phyloP scores from a whole-genome alignment of 2,888 invertebrate species.

The Ormyrus pomaceus region DNA sequence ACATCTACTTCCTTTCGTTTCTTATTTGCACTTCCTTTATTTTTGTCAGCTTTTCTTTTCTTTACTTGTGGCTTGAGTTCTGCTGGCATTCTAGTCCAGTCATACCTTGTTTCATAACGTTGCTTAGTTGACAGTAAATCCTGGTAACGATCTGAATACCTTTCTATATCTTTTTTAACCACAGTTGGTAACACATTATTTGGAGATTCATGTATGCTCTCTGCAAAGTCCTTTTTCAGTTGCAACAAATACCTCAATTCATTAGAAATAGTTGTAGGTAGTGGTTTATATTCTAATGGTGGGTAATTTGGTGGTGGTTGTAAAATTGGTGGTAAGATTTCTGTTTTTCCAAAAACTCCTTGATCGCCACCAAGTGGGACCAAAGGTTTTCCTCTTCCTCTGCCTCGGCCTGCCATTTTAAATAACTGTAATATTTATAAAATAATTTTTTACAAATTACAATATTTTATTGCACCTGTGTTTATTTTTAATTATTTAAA shows the following conservation, averaged over 20 bases:
- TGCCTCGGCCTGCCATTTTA: conserved; percentile 72
- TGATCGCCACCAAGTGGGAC: conserved; percentile 73
- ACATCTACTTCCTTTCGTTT: conserved; percentile 66
- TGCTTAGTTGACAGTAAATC: conserved; percentile 63
- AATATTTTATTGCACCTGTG: neutral
- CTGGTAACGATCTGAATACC: conserved; percentile 71
- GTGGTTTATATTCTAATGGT: conserved; percentile 75
- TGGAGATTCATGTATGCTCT: conserved; percentile 83
- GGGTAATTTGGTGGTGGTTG: conserved; percentile 76
- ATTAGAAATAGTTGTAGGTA: conserved; percentile 70
- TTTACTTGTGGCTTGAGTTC: conserved; percentile 65
- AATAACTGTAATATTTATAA: conserved; percentile 23
- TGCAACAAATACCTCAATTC: conserved; percentile 84
- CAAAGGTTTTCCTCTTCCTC: conserved; percentile 70
- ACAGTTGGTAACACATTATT: conserved; percentile 75
- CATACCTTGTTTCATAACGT: conserved; percentile 65
- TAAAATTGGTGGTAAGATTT: conserved; percentile 71
- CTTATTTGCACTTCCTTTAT: conserved; percentile 49
- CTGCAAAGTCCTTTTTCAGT: conserved; percentile 85
- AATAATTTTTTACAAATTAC: neutral
- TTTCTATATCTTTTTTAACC: conserved; percentile 70
- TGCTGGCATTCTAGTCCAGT: conserved; percentile 69
- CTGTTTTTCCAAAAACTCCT: conserved; percentile 71
- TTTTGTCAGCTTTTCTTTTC: conserved; percentile 61
- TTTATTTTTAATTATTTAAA: neutral